Conservation (phyloP, 2,797 vertebrate species). For the Poecilia wingei region DNA sequence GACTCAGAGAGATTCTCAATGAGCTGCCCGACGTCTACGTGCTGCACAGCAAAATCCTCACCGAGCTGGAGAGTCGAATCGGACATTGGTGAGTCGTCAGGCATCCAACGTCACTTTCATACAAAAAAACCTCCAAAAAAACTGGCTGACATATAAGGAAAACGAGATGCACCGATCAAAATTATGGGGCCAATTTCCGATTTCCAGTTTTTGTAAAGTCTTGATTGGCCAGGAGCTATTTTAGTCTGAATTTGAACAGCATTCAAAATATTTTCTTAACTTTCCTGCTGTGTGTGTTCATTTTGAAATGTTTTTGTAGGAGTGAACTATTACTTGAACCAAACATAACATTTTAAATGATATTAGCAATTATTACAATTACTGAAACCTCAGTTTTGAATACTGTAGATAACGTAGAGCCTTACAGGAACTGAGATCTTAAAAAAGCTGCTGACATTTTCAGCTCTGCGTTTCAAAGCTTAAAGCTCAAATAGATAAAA, state of each 20-base stretch:
- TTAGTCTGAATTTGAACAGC: background rate
- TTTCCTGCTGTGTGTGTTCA: background rate
- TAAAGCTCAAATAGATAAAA: background rate
- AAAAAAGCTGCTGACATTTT: background rate
- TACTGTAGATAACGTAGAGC: background rate
- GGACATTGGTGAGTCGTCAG: constrained; percentile 82
- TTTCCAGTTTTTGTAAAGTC: background rate
- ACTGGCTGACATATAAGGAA: background rate
- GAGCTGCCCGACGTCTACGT: constrained; percentile 88
- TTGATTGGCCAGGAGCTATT: background rate
- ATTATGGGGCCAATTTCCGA: background rate
- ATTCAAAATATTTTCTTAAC: background rate
- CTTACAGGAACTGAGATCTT: background rate
- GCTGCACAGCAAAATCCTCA: constrained; percentile 88
- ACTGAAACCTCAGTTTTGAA: background rate
- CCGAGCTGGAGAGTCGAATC: constrained; percentile 87
- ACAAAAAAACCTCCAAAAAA: fast-evolving
- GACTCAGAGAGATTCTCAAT: constrained; percentile 86
- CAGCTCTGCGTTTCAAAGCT: background rate
- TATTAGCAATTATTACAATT: background rate
- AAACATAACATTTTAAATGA: background rate
- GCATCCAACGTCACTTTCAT: background rate
- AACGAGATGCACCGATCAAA: background rate
- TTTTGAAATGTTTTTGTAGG: background rate
- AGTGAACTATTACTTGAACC: background rate